Evolutionary conservation across 2,797 vertebrate species (phyloP).

Genomic region (Nannoperca obscura): DNA sequence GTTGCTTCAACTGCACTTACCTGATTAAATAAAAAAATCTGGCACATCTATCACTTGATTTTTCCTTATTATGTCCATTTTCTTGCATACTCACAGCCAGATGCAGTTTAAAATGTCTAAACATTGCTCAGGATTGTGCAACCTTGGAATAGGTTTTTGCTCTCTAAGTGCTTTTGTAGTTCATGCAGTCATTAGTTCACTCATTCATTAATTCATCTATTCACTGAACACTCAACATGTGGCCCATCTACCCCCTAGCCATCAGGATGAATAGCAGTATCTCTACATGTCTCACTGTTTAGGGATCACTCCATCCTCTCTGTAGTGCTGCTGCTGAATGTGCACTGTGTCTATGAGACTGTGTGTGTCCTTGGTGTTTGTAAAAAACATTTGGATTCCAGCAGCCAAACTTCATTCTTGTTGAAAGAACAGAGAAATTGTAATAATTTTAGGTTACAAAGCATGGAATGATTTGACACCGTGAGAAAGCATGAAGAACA

Average conservation of each 20-base stretch:
- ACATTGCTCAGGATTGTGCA: neutral
- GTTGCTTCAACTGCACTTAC: neutral
- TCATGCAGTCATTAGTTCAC: constrained; percentile 7
- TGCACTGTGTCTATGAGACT: constrained; percentile 34
- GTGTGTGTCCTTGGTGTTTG: constrained; percentile 53
- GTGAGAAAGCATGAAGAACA: constrained; percentile 44
- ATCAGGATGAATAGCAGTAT: constrained; percentile 1
- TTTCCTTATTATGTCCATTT: neutral
- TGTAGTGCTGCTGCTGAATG: constrained; percentile 17
- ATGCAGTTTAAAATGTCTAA: neutral
- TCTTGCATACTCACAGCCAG: neutral
- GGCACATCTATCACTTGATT: neutral
- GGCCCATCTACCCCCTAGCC: constrained; percentile 1
- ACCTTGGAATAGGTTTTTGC: constrained; percentile 3
- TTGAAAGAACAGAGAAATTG: constrained; percentile 38
- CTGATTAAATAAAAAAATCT: no score
- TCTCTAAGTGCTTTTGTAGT: constrained; percentile 8
- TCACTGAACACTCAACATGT: constrained; percentile 1
- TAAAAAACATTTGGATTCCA: constrained; percentile 51
- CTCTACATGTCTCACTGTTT: constrained; percentile 22
- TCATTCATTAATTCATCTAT: constrained; percentile 11
- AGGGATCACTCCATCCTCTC: constrained; percentile 20
- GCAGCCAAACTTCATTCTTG: constrained; percentile 40
- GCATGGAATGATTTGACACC: constrained; percentile 49
- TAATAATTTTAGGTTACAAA: constrained; percentile 57